Evolutionary conservation across 30 jellyfish, hydroid and myxozoan species (phyloP), one percentile per base, ranked within the genome.

Genomic region (Chrysaora quinquecirrha): DNA sequence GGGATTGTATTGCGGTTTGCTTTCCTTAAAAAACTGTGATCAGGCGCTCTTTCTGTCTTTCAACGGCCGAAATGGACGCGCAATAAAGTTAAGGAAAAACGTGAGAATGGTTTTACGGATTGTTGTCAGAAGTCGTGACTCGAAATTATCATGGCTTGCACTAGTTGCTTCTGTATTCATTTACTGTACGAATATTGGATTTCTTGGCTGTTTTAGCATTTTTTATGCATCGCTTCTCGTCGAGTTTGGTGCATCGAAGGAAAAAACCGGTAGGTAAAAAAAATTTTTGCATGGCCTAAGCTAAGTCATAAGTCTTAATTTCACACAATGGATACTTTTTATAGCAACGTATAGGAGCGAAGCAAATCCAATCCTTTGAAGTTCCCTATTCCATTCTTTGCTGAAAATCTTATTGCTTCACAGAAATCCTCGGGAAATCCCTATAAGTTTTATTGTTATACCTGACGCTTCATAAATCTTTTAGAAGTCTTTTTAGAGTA

Each of bases 191-290:
- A 49, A 72, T 30, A 34, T 47, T 67, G 90, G 90, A 24, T 80
- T 80, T 72, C 68, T 64, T 14, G 28, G 30, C 20, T 38, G 56
- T 11, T 80, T 64, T 32, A 62, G 90, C 29, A 47, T 80, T 30
- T 80, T 72, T 38, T 80, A 64, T 33, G 63, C 35, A 14, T 56
- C 81, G 19, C 64, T 80, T 46, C 82, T 80, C 25, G 83, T 7
- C 20, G 46, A 65, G 49, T 80, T 43, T 60, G 83, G 82, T 22
- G 82, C 47, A 11, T 80, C 90, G 33, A 65, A 50, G 24, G 83
- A 80, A 32, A 80, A 80, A 48, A 80, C 90, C 48, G 90, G 90
- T 80, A 33, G 27, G 71, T 16, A 7, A 19, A 0, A n/a, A 73
- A 48, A 0, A 0, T 47, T 34, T 30, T 47, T 70, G n/a, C n/a